Conservation (phyloP, 2,113 vertebrate species). For the Stomatorhinus ivindoensis region DNA sequence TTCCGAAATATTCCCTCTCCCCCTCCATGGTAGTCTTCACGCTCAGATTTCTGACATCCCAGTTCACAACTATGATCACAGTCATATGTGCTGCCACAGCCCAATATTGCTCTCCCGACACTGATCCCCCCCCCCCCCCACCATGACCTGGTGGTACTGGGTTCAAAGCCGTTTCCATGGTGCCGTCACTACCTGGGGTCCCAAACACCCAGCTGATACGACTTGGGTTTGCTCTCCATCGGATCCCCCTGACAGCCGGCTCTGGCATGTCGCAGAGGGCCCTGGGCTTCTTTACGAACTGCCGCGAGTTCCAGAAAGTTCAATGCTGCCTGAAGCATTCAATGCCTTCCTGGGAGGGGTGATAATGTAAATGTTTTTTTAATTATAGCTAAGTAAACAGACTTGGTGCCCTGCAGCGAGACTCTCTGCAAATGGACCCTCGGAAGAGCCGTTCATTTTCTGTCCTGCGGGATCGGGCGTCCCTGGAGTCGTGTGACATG, state of each 20-base stretch:
- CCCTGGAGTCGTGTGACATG: background rate
- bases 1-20: background rate
- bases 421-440: background rate
- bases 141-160: background rate
- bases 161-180: background rate
- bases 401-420: background rate
- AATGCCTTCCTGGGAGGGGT: slow-evolving; percentile 23
- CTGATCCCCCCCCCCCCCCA: background rate
- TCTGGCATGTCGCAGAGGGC: background rate
- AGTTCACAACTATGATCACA: background rate
- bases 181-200: background rate
- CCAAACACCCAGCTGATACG: background rate
- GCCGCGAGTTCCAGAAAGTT: background rate
- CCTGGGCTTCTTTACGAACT: background rate
- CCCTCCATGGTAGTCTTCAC: too few species aligned
- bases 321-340: background rate
- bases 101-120: background rate
- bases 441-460: background rate
- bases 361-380: slow-evolving; percentile 24
- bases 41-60: background rate
- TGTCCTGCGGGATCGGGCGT: background rate
- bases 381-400: background rate
- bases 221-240: background rate
- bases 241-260: background rate
- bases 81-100: background rate